A percentile compares a stretch with the other conserved stretches of the same genome.
Conservation (phyloP, 2,113 vertebrate species). For the Cyprinodon brontotheroides region DNA sequence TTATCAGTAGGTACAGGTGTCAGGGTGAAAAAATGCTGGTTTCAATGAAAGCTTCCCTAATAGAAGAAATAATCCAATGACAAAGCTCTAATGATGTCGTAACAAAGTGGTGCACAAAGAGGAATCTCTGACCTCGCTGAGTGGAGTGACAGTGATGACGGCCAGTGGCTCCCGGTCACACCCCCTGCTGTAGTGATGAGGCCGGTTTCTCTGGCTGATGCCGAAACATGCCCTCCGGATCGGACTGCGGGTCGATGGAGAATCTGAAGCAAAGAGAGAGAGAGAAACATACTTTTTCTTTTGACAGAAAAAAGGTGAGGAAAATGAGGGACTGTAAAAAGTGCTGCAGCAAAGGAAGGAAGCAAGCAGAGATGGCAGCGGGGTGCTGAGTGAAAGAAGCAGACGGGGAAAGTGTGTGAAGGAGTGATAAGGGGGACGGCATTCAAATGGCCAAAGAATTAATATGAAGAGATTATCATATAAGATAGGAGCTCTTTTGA, state of each 20-base stretch:
- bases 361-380: conserved; percentile 25
- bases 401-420: conserved; percentile 60
- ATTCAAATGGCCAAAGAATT: conserved; percentile 71
- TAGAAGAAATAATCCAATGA: conserved; percentile 8
- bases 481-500: conserved; percentile 71
- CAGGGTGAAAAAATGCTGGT: conserved; percentile 20
- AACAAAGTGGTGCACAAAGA: conserved; percentile 7
- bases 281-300: conserved; percentile 4
- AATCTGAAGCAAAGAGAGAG: conserved; percentile 74
- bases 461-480: conserved; percentile 72
- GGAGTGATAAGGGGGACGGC: conserved; percentile 61
- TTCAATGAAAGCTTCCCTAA: conserved; percentile 11
- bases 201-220: conserved; percentile 85
- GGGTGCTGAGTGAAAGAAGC: conserved; percentile 35
- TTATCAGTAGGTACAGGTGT: conserved; percentile 45
- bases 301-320: conserved; percentile 9
- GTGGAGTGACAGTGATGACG: conserved; percentile 88
- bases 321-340: conserved; percentile 13
- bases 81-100: neutral
- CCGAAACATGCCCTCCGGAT: conserved; percentile 87
- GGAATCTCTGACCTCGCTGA: conserved; percentile 83
- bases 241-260: conserved; percentile 88
- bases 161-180: conserved; percentile 91
- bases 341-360: conserved; percentile 20
- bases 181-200: conserved; percentile 84